A percentile compares a stretch with the other conserved stretches of the same genome.
phyloP scores from a whole-genome alignment of 1,140 invertebrate genomes.

The Leptinotarsa lineolata region DNA sequence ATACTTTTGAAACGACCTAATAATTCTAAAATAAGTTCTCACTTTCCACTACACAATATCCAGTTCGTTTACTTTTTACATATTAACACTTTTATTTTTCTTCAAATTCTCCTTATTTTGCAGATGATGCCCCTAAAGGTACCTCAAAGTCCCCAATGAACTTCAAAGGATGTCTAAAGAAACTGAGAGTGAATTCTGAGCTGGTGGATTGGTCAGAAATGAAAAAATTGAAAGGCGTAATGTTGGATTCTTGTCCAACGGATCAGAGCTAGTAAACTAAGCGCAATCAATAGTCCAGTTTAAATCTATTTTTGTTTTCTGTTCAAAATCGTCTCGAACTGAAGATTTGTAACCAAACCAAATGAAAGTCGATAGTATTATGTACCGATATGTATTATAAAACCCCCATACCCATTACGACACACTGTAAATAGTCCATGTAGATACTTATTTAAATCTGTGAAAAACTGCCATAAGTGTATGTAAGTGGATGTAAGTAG shows the following conservation, averaged over 20 bases:
- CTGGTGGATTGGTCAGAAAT: slow-evolving; percentile 82
- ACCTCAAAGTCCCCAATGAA: slow-evolving; percentile 73
- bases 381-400: slow-evolving; percentile 25
- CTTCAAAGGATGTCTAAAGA: slow-evolving; percentile 90
- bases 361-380: slow-evolving; percentile 17
- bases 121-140: slow-evolving; percentile 69
- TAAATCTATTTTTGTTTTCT: too few species aligned
- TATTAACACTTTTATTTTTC: too few species aligned
- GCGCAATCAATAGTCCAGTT: too few species aligned
- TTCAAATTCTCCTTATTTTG: slow-evolving; percentile 39
- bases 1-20: too few species aligned
- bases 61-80: too few species aligned
- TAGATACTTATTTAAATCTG: slow-evolving; percentile 24
- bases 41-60: too few species aligned
- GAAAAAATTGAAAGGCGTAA: slow-evolving; percentile 78
- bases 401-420: slow-evolving; percentile 21
- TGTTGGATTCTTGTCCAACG: slow-evolving; percentile 85
- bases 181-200: slow-evolving; percentile 72
- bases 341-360: not conserved
- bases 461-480: slow-evolving; percentile 18
- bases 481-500: not conserved
- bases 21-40: too few species aligned
- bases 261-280: not conserved
- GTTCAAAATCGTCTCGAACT: too few species aligned
- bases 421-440: slow-evolving; percentile 15